Conservation (phyloP, 2,113 vertebrate species). For the Indri indri region DNA sequence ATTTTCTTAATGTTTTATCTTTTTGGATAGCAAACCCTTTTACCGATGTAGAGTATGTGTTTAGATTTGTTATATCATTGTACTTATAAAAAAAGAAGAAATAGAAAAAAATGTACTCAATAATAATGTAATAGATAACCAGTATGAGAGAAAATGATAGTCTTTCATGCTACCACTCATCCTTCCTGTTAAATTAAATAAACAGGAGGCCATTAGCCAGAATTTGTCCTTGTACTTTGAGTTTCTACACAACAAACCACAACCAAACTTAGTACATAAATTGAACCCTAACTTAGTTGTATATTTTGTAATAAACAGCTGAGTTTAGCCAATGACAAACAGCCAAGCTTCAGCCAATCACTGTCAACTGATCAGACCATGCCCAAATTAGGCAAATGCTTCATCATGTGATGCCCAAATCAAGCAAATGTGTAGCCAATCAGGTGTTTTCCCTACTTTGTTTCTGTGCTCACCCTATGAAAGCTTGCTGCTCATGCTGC, state of each 20-base stretch:
- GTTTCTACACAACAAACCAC: not conserved
- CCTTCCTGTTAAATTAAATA: not conserved
- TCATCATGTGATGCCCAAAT: not conserved
- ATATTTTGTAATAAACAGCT: not conserved
- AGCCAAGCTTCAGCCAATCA: not conserved
- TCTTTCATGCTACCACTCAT: not conserved
- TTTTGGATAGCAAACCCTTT: not conserved
- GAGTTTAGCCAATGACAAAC: not conserved
- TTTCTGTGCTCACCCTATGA: not conserved
- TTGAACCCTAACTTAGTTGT: not conserved
- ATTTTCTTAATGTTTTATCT: not conserved
- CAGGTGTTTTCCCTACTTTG: no score
- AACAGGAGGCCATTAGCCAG: not conserved
- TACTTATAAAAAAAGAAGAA: not conserved
- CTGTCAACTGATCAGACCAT: not conserved
- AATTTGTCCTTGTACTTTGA: not conserved
- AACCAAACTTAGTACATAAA: not conserved
- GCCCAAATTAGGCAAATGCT: not conserved
- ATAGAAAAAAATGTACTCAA: not conserved
- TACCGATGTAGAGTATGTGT: not conserved
- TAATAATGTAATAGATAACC: not conserved
- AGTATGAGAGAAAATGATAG: accelerated
- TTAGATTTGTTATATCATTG: not conserved
- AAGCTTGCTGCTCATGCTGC: not conserved
- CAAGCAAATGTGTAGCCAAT: accelerated